Base-by-base conservation (phyloP, 2,888 invertebrate genomes). In the Tuberolachnus salignus region DNA sequence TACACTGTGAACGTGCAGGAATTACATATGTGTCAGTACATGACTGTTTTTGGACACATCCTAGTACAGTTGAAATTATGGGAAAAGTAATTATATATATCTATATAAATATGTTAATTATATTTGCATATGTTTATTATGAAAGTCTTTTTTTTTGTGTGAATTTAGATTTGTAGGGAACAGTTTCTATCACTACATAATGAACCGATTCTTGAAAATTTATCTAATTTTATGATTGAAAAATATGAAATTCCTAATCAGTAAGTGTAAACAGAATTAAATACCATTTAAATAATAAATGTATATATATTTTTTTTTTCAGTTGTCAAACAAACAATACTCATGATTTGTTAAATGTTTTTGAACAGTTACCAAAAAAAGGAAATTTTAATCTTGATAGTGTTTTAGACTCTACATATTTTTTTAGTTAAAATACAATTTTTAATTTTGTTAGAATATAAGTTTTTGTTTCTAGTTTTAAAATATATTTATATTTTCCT, bases 41-140 rank as follows among this genome's bases (percentile, higher is more conserved):
- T 86, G 99, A 99, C 87, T 99, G 98, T 86, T 99, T 92, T 88
- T 99, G 99, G 99, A 99, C 99, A 0, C 99, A 99, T 86, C 92
- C 98, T 0, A 89, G 89, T 82, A 90, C 92, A 49, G 94, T 98
- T 59, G 90, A 93, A 80, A 86, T 87, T 66, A 94, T 99, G 95
- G 98, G 96, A 86, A 89, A 90, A 89, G 94, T 94, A 86, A 84
- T 83, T 75, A 73, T 16, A 13, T n/a, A 53, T 6, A 14, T 6
- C 69, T 26, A 23, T n/a, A 66, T 53, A 13, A 51, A 34, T 16
- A 70, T 34, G 19, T 34, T 63, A 57, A 49, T 72, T 16, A 21
- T 14, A 51, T 34, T 16, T 59, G 11, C 26, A 71, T 63, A 19
- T 26, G 42, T 21, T 34, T n/a, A 6, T 16, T 53, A 44, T 55